phyloP scores from a whole-genome alignment of 2,888 invertebrate genomes.

The Neuroscelio doddi region DNA sequence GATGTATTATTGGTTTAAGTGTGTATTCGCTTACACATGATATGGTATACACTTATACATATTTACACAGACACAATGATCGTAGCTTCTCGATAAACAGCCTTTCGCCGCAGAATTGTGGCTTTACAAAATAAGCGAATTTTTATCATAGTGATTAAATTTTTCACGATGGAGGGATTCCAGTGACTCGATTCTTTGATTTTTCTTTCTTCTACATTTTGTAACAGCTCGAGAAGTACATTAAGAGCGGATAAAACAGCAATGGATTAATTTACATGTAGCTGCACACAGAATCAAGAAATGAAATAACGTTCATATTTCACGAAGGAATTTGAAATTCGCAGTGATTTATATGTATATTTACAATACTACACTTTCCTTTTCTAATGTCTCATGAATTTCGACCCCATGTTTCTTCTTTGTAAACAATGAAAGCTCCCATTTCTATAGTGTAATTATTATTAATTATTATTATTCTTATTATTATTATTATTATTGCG shows the following conservation, averaged over 20 bases:
- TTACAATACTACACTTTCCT: slow-evolving; percentile 31
- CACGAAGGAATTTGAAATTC: slow-evolving; percentile 12
- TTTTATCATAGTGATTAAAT: slow-evolving; percentile 2
- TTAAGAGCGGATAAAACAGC: background rate
- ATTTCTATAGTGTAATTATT: slow-evolving; percentile 67
- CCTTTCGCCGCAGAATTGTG: too few species aligned
- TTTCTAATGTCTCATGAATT: slow-evolving; percentile 20
- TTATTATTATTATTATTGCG: slow-evolving; percentile 68
- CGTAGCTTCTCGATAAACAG: slow-evolving; percentile 19
- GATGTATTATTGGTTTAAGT: slow-evolving; percentile 34
- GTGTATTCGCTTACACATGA: slow-evolving; percentile 35
- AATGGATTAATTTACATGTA: slow-evolving; percentile 4
- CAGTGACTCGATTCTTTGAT: too few species aligned
- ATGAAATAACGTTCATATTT: slow-evolving; percentile 19
- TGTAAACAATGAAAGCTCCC: slow-evolving; percentile 59
- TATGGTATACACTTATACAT: slow-evolving; percentile 28
- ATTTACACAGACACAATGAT: slow-evolving; percentile 14
- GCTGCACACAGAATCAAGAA: background rate
- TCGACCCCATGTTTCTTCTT: slow-evolving; percentile 39
- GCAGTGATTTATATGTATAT: slow-evolving; percentile 31
- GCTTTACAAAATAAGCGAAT: slow-evolving; percentile 1
- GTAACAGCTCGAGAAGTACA: too few species aligned
- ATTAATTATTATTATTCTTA: slow-evolving; percentile 61
- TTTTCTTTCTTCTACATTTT: too few species aligned
- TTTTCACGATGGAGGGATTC: too few species aligned